These are phyloP conservation scores for Eudorcas thomsonii DNA, from an alignment of 2,113 vertebrate genomes.

Conservation along the genomic window DNA sequence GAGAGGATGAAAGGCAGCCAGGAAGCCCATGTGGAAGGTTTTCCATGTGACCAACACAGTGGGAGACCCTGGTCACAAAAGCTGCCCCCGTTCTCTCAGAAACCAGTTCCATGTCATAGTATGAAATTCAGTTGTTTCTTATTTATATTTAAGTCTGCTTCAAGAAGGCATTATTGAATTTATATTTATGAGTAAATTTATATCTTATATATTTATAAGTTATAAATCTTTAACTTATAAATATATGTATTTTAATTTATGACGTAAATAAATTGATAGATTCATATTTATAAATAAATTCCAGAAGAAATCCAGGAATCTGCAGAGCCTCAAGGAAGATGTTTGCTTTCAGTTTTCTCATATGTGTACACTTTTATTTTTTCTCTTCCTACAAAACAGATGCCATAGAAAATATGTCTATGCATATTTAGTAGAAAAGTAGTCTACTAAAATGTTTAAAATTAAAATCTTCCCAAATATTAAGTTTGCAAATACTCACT, in stretches of 20 bases:
- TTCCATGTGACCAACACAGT: not conserved
- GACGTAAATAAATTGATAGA: not conserved
- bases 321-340: not conserved
- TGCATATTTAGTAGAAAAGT: not conserved
- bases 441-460: not conserved
- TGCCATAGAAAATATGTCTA: not conserved
- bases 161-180: not conserved
- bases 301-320: not conserved
- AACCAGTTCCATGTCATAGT: not conserved
- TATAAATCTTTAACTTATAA: not conserved
- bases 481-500: not conserved
- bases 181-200: not conserved
- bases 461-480: not conserved
- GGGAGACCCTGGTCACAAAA: not conserved
- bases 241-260: not conserved
- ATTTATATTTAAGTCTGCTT: not conserved
- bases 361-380: not conserved
- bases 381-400: not conserved
- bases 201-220: not conserved
- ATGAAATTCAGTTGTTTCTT: not conserved
- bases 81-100: not conserved
- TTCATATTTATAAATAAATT: not conserved
- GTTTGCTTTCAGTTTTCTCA: not conserved
- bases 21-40: not conserved
- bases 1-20: not conserved